phyloP scores from a whole-genome alignment of 2,888 invertebrate species.

The Diaphora mendica region DNA sequence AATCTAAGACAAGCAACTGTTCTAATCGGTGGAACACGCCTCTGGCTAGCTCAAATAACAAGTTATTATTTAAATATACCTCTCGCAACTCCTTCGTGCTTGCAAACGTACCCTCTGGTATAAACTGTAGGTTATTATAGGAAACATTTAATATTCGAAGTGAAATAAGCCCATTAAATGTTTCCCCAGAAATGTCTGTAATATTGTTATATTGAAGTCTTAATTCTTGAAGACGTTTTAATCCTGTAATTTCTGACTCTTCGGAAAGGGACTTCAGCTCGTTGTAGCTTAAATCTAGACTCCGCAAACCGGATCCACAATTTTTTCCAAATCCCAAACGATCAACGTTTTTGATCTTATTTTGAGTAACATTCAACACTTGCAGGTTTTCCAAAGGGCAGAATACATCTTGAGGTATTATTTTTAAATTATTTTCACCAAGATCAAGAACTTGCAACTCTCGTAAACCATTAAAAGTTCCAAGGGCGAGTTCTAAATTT shows the following conservation, averaged over 20 bases:
- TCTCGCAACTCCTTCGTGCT: slow-evolving; percentile 93
- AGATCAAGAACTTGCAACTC: slow-evolving; percentile 92
- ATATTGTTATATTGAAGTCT: slow-evolving; percentile 94
- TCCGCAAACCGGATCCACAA: slow-evolving; percentile 90
- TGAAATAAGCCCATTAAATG: slow-evolving; percentile 92
- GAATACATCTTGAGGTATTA: slow-evolving; percentile 92
- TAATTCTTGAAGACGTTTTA: slow-evolving; percentile 92
- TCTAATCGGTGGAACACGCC: slow-evolving; percentile 94
- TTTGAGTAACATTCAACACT: slow-evolving; percentile 93
- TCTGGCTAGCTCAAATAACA: slow-evolving; percentile 92
- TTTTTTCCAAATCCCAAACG: slow-evolving; percentile 90
- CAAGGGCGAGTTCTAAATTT: slow-evolving; percentile 90
- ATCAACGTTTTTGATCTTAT: slow-evolving; percentile 92
- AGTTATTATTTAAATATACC: slow-evolving; percentile 95
- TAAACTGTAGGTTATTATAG: slow-evolving; percentile 92
- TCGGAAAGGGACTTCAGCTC: slow-evolving; percentile 91
- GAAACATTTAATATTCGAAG: slow-evolving; percentile 94
- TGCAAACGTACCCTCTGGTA: slow-evolving; percentile 94
- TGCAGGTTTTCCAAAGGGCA: slow-evolving; percentile 93
- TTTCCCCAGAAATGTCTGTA: slow-evolving; percentile 91
- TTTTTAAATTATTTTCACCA: slow-evolving; percentile 92
- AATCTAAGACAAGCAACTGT: slow-evolving; percentile 94
- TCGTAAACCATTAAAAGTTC: slow-evolving; percentile 91
- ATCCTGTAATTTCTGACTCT: slow-evolving; percentile 90
- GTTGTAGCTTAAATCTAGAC: slow-evolving; percentile 93